These are phyloP conservation scores for Limnodromus scolopaceus DNA, from an alignment of 2,797 vertebrate species.

Conservation along the genomic window DNA sequence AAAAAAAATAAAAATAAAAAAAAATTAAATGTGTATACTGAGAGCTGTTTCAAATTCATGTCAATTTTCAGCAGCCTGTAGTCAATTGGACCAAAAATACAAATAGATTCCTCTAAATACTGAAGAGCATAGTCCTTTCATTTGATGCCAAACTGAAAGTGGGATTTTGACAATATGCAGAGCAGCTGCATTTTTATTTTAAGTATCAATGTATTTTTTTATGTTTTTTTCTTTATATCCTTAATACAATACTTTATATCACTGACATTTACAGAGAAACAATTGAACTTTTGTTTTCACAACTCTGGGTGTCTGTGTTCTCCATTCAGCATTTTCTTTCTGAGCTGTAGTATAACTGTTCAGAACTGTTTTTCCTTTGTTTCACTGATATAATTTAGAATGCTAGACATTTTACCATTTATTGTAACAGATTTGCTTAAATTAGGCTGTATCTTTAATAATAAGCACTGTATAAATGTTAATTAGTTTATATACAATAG, in stretches of 20 bases:
- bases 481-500: slow-evolving; percentile 1
- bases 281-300: slow-evolving; percentile 59
- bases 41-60: slow-evolving; percentile 50
- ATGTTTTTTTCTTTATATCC: slow-evolving; percentile 36
- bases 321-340: slow-evolving; percentile 49
- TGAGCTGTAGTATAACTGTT: neutral
- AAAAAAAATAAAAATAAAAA: neutral
- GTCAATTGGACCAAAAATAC: slow-evolving; percentile 38
- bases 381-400: neutral
- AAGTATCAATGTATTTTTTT: slow-evolving; percentile 65
- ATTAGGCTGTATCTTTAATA: slow-evolving; percentile 21
- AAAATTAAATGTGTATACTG: neutral
- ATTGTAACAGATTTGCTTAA: slow-evolving; percentile 21
- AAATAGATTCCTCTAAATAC: slow-evolving; percentile 47
- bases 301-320: neutral
- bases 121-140: slow-evolving; percentile 61
- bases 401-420: neutral
- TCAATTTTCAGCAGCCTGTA: slow-evolving; percentile 41
- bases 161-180: slow-evolving; percentile 62
- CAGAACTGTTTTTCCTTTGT: slow-evolving; percentile 17
- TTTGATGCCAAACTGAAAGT: slow-evolving; percentile 69
- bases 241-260: slow-evolving; percentile 56
- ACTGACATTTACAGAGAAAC: slow-evolving; percentile 56
- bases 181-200: slow-evolving; percentile 76
- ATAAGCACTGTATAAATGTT: slow-evolving; percentile 8